Base-by-base conservation (phyloP, 1,140 invertebrate genomes). In the Cotesia glomerata region DNA sequence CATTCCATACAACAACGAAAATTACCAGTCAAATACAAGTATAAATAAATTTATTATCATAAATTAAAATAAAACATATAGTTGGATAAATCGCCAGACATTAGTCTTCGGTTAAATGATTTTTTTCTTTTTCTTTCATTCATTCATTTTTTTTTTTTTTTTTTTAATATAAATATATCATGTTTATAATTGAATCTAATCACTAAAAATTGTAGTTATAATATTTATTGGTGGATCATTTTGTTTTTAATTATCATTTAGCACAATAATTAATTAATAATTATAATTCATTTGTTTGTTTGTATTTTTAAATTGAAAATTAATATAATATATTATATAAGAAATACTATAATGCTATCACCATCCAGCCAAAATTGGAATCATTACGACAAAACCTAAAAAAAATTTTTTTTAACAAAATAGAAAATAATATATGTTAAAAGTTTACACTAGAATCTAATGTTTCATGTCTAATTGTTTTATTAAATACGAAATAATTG, bases 151-250 rank as follows among this genome's bases (percentile, higher is more conserved):
- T 71, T 9, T 45, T 77, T 69, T 26, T 26, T 69, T 70, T 79
- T 71, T 9, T 45, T 77, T 69, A 79, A 81, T 81, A 80, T 81
- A 81, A 81, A 81, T 81, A 81, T 82, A 79, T 78, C 74, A 72
- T 78, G 76, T 76, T 71, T 75, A 73, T 74, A 66, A 69, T 74
- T 62, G 69, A 72, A 72, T 76, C 78, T 80, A 80, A 75, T 65
- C 62, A 63, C 69, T 71, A 63, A 49, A 61, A 71, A 36, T 71
- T 35, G 32, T 62, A 71, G 36, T 34, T 59, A 69, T 71, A 64
- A 69, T 73, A 63, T 67, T 72, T 69, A 67, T 11, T 52, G 34
- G 14, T 69, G 32, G 52, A 69, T 52, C 52, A 49, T 51, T 16
- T 39, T 75, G 63, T 75, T 74, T 68, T 61, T 70, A 52, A 76